Conservation (phyloP, 2,113 vertebrate species). For the Odontesthes bonariensis region DNA sequence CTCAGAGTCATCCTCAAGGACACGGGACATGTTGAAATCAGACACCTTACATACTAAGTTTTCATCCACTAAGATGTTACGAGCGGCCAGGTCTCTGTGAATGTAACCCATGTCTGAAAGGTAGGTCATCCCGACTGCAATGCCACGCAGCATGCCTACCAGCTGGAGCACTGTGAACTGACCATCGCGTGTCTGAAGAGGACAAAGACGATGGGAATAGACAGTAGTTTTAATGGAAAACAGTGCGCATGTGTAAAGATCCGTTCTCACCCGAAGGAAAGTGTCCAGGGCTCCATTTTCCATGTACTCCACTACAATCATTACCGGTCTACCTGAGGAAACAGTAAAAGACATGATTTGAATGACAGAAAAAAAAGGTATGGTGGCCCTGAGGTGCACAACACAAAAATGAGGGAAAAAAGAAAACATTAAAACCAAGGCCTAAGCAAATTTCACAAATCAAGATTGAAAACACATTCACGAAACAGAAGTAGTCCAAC, state of each 20-base stretch:
- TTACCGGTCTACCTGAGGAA: slow-evolving; percentile 91
- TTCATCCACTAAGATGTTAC: slow-evolving; percentile 96
- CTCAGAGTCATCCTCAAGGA: slow-evolving; percentile 89
- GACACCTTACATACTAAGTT: slow-evolving; percentile 97
- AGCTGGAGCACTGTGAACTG: slow-evolving; percentile 97
- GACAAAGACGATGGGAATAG: not conserved
- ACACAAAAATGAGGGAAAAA: too few species aligned
- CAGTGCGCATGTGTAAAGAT: not conserved
- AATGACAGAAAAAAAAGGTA: not conserved
- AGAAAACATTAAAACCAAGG: too few species aligned
- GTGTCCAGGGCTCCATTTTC: slow-evolving; percentile 95
- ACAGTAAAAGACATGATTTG: not conserved
- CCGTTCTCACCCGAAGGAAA: slow-evolving; percentile 90
- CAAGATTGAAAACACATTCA: too few species aligned
- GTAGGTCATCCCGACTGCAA: slow-evolving; percentile 87
- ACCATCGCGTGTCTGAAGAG: slow-evolving; percentile 90
- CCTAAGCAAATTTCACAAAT: too few species aligned
- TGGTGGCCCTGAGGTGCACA: too few species aligned
- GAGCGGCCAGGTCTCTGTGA: slow-evolving; percentile 84
- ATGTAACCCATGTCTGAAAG: slow-evolving; percentile 86
- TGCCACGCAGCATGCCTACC: slow-evolving; percentile 94
- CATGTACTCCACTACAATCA: slow-evolving; percentile 98
- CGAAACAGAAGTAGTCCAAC: too few species aligned
- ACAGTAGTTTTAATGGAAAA: not conserved
- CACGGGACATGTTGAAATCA: slow-evolving; percentile 95